These are phyloP conservation scores for Pseudobourletiella spinata DNA, from an alignment of 1,140 invertebrate genomes.

Conservation along the genomic window DNA sequence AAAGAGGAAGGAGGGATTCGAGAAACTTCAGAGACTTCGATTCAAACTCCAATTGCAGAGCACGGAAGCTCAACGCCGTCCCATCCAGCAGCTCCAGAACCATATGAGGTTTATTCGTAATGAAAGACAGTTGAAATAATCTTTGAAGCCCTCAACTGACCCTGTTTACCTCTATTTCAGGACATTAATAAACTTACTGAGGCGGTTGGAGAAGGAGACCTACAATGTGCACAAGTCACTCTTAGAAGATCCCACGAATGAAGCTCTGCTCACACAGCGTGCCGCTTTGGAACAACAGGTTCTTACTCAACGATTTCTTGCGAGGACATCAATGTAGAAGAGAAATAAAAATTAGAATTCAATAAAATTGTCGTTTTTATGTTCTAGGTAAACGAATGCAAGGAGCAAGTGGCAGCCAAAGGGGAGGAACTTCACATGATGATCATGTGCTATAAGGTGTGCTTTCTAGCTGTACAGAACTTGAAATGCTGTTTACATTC, in stretches of 20 bases:
- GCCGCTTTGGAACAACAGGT: conserved; percentile 59
- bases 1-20: conserved; percentile 79
- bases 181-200: conserved; percentile 62
- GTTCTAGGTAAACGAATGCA: conserved; percentile 78
- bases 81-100: conserved; percentile 87
- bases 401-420: conserved; percentile 70
- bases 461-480: no score
- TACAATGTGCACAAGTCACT: conserved; percentile 71
- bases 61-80: conserved; percentile 78
- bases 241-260: conserved; percentile 54
- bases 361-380: no score
- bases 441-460: conserved; percentile 66
- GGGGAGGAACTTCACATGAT: conserved; percentile 91
- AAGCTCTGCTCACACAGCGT: conserved; percentile 55
- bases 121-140: not conserved
- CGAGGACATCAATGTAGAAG: no score
- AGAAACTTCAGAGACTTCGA: conserved; percentile 79
- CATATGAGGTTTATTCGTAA: conserved; percentile 50
- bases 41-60: conserved; percentile 85
- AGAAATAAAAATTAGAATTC: no score
- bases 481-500: no score
- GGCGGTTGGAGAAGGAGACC: conserved; percentile 79
- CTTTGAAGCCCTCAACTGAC: not conserved
- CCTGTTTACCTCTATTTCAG: conserved; percentile 14
- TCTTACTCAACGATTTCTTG: no score